These are phyloP conservation scores for Maniola jurtina DNA, from an alignment of 1,140 invertebrate species.

Conservation along the genomic window DNA sequence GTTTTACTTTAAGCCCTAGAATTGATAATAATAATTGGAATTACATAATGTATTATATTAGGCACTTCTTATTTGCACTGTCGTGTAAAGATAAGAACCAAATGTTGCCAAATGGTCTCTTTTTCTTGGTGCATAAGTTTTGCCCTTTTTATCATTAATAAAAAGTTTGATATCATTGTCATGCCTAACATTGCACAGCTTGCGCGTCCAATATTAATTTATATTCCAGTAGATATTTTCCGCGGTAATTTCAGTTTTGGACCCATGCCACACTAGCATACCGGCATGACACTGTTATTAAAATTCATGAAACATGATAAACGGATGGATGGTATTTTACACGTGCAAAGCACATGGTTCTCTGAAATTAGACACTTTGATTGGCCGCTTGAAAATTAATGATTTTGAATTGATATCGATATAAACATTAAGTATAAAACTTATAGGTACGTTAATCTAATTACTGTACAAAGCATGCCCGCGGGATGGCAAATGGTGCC, in stretches of 20 bases:
- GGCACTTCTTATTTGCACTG: too few species aligned
- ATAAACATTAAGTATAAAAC: too few species aligned
- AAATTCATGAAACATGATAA: slow-evolving; percentile 3
- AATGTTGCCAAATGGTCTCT: too few species aligned
- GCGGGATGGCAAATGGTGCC: too few species aligned
- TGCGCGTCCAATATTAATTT: slow-evolving; percentile 22
- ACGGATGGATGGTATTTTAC: neutral
- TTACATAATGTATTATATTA: too few species aligned
- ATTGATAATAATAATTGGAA: too few species aligned
- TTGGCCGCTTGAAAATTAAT: neutral
- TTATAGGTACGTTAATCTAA: too few species aligned
- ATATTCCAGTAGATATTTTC: slow-evolving; percentile 20
- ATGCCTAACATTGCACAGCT: slow-evolving; percentile 3
- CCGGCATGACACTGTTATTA: slow-evolving; percentile 17
- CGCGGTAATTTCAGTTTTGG: slow-evolving; percentile 20
- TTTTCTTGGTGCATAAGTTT: neutral
- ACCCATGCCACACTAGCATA: slow-evolving; percentile 15
- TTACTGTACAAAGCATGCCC: too few species aligned
- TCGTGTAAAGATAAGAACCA: too few species aligned
- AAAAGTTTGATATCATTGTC: neutral
- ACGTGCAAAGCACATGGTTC: neutral
- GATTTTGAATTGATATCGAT: too few species aligned
- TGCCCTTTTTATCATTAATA: neutral
- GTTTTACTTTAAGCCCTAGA: too few species aligned
- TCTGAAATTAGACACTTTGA: neutral